phyloP scores from a whole-genome alignment of 2,888 invertebrate genomes.

The Bugula neritina region DNA sequence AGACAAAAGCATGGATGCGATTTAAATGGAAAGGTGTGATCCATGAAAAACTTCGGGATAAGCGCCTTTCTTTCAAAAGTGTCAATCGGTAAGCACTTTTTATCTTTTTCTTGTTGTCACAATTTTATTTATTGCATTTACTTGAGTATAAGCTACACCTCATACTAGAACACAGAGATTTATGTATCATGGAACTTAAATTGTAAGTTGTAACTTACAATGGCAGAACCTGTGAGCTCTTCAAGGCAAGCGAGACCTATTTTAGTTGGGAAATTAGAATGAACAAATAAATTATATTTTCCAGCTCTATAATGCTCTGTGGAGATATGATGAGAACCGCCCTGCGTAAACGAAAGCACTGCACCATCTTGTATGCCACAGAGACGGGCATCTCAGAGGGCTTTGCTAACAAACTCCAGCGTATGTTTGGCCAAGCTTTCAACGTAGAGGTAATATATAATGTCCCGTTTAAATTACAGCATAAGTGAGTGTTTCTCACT shows the following conservation, averaged over 20 bases:
- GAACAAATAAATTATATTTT: conserved; percentile 34
- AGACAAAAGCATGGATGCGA: conserved; percentile 7
- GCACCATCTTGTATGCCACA: conserved; percentile 86
- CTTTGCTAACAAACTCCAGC: conserved; percentile 16
- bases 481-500: too few species aligned
- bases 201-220: too few species aligned
- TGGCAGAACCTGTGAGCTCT: too few species aligned
- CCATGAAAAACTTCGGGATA: neutral
- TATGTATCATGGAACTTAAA: too few species aligned
- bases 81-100: conserved; percentile 1
- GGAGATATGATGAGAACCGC: conserved; percentile 91
- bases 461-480: too few species aligned
- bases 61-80: neutral
- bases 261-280: too few species aligned
- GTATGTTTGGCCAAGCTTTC: neutral
- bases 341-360: conserved; percentile 86
- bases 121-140: too few species aligned
- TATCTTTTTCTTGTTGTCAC: too few species aligned
- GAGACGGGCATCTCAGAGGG: conserved; percentile 94
- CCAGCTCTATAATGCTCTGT: conserved; percentile 87
- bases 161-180: too few species aligned
- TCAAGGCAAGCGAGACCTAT: too few species aligned
- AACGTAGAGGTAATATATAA: conserved; percentile 22
- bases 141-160: too few species aligned
- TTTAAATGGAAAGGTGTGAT: conserved; percentile 18